These are phyloP conservation scores for Sebastes minor DNA, from an alignment of 2,797 vertebrate genomes.

Conservation along the genomic window DNA sequence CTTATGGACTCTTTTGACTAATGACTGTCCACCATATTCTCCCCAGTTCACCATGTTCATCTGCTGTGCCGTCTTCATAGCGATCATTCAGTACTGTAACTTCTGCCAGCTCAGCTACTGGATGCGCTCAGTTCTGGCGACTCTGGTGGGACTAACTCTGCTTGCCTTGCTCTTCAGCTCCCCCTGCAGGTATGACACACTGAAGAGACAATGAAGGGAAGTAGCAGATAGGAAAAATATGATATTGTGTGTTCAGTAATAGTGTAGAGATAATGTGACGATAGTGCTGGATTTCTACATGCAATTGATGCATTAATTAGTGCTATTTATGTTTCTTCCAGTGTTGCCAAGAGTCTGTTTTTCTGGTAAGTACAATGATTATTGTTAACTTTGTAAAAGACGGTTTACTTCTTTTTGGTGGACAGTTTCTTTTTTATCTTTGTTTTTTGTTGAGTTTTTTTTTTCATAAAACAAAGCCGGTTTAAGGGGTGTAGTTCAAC, in stretches of 20 bases:
- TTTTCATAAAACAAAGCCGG: background rate
- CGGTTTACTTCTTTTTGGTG: background rate
- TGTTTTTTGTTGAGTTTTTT: no score
- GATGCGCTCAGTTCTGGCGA: constrained; percentile 94
- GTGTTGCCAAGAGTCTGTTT: constrained; percentile 59
- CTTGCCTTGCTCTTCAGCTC: constrained; percentile 89
- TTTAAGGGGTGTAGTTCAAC: background rate
- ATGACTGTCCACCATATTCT: constrained; percentile 7
- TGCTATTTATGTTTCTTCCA: constrained; percentile 49
- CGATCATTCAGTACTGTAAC: constrained; percentile 97
- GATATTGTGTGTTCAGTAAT: background rate
- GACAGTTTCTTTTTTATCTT: no score
- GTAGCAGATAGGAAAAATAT: background rate
- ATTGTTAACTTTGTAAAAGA: background rate
- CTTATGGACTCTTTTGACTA: background rate
- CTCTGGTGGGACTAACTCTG: constrained; percentile 86
- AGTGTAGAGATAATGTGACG: background rate
- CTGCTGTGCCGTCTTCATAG: constrained; percentile 91
- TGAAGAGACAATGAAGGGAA: background rate
- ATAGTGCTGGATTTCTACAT: background rate
- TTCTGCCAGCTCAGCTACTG: constrained; percentile 99
- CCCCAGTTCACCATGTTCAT: constrained; percentile 91
- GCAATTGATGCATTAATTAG: background rate
- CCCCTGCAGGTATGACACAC: constrained; percentile 76
- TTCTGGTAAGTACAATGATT: constrained; percentile 58